Evolutionary conservation across 2,888 invertebrate species (phyloP).

Genomic region (Seira musarum): DNA sequence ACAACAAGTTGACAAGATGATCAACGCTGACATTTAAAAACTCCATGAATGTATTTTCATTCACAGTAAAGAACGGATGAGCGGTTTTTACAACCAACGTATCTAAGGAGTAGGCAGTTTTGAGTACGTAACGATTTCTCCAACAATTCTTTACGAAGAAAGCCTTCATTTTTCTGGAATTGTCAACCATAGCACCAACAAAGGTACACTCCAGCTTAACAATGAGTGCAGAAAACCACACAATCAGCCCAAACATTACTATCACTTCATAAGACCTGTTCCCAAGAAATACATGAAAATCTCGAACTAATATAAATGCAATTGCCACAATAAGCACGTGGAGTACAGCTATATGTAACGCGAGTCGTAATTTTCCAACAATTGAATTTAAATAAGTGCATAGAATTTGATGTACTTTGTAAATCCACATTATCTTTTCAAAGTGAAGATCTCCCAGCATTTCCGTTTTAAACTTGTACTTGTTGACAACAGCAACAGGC

Average conservation of each 20-base stretch:
- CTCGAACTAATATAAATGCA: background rate
- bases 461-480: background rate
- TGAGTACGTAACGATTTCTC: slow-evolving; percentile 3
- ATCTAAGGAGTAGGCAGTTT: slow-evolving; percentile 18
- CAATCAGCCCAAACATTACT: background rate
- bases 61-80: slow-evolving; percentile 33
- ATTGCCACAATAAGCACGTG: background rate
- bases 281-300: background rate
- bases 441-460: slow-evolving; percentile 11
- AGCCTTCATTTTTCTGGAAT: background rate
- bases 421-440: background rate
- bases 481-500: too few species aligned
- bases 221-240: background rate
- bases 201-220: slow-evolving; percentile 17
- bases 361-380: background rate
- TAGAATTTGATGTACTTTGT: background rate
- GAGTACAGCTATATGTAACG: slow-evolving; percentile 17
- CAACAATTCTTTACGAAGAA: background rate
- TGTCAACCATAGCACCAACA: slow-evolving; percentile 15
- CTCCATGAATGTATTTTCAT: slow-evolving; percentile 29
- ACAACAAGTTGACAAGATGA: slow-evolving; percentile 32
- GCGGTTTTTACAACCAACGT: slow-evolving; percentile 12
- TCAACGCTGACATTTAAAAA: slow-evolving; percentile 33
- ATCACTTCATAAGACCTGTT: slow-evolving; percentile 7
- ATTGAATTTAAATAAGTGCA: slow-evolving; percentile 13